Conservation (phyloP, 2,888 invertebrate genomes). For the Sericinus montela region DNA sequence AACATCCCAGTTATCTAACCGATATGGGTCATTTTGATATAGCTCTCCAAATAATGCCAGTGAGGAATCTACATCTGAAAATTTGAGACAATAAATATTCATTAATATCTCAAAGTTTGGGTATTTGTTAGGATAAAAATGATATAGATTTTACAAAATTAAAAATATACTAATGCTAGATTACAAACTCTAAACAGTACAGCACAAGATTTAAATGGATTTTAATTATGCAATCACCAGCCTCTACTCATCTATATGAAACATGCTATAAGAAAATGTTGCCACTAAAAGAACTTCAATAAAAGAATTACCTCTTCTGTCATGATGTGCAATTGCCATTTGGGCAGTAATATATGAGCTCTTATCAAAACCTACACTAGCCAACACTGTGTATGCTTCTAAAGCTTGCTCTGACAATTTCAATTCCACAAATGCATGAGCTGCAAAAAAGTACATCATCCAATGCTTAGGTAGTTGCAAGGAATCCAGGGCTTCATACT, state of each 20-base stretch:
- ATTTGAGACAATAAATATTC: background rate
- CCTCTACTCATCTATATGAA: too few relatives aligned
- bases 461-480: conserved; percentile 90
- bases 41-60: conserved; percentile 91
- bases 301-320: conserved; percentile 85
- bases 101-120: too few relatives aligned
- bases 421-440: conserved; percentile 92
- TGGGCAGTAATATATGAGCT: conserved; percentile 95
- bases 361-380: conserved; percentile 89
- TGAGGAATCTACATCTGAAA: conserved; percentile 91
- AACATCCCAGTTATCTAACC: conserved; percentile 97
- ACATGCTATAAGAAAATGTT: too few relatives aligned
- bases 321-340: conserved; percentile 95
- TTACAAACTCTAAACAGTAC: too few relatives aligned
- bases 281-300: background rate
- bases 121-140: too few relatives aligned
- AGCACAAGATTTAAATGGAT: too few relatives aligned
- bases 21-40: conserved; percentile 92
- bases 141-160: too few relatives aligned
- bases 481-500: conserved; percentile 85
- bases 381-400: conserved; percentile 87
- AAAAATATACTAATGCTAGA: too few relatives aligned
- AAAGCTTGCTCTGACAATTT: conserved; percentile 94
- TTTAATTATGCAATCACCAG: too few relatives aligned
- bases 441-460: conserved; percentile 96